Evolutionary conservation across 2,888 invertebrate species (phyloP), one percentile per base, ranked within the genome.

Genomic region (Vannuccia rotundouncinata): DNA sequence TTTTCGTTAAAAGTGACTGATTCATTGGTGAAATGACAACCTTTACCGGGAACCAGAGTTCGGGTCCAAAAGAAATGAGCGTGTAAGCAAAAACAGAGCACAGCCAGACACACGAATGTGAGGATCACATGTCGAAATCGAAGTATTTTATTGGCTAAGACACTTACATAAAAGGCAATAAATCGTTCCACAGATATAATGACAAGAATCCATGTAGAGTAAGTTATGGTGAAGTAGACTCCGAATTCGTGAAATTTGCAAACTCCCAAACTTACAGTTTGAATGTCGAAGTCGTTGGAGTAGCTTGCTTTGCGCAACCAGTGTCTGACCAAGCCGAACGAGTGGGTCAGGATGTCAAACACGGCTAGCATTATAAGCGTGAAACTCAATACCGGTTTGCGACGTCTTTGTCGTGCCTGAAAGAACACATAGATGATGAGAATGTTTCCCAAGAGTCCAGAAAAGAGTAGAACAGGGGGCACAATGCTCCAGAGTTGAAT

Each of bases 1-100:
- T n/a, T 1, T 1, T 27, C n/a, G 5, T 13, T 73, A 22, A 73
- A 73, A 22, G 5, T 5, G 5, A 25, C 29, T 5, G 22, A 10
- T 29, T 0, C 31, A 77, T 77, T 28, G 17, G 27, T 1, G 45
- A 22, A 66, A 22, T 1, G 0, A 29, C 1, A 13, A 22, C 29
- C 29, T 22, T 75, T 30, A 28, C 30, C 1, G n/a, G 0, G 22
- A n/a, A 29, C 1, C 17, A 77, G 17, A 45, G n/a, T 13, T 0
- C 59, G 29, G n/a, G 77, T 77, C 77, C 77, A 77, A 2, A 77
- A 59, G 59, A 77, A 77, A 59, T 77, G 77, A 22, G 1, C 1
- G 10, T 77, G 31, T n/a, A 77, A 1, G 45, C 31, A 1, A 2
- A 27, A 29, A 75, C 29, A 31, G 22, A 10, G n/a, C 5, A 13